These are phyloP conservation scores for Synodontis membranacea DNA, from an alignment of 2,113 vertebrate species.

Conservation along the genomic window DNA sequence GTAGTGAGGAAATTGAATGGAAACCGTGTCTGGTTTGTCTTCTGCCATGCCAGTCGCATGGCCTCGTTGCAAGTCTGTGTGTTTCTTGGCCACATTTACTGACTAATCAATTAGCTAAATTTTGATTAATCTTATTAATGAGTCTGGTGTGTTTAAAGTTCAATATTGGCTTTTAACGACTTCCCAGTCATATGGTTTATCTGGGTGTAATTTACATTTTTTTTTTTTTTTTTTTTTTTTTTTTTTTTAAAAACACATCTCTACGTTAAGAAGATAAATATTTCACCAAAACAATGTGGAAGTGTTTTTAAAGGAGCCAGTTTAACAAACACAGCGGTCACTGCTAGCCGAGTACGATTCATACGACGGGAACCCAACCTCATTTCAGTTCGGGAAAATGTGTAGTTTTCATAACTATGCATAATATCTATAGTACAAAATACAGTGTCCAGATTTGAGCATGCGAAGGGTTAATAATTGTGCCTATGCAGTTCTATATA, in stretches of 20 bases:
- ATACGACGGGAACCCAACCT: too few relatives aligned
- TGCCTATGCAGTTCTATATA: not conserved
- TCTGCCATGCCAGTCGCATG: not conserved
- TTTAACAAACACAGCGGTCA: too few relatives aligned
- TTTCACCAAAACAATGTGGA: not conserved
- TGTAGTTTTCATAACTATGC: not conserved
- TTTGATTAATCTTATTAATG: too few relatives aligned
- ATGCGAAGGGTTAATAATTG: not conserved
- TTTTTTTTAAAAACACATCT: too few relatives aligned
- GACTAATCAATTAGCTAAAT: too few relatives aligned
- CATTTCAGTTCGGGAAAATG: not conserved
- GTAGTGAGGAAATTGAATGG: not conserved
- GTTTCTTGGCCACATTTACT: not conserved
- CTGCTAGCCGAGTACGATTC: too few relatives aligned
- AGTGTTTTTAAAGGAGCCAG: not conserved
- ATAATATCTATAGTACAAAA: not conserved
- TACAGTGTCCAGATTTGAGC: not conserved
- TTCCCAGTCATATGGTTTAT: not conserved
- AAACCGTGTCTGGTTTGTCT: not conserved
- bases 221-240: too few relatives aligned
- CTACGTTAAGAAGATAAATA: too few relatives aligned
- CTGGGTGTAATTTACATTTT: not conserved
- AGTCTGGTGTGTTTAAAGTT: too few relatives aligned
- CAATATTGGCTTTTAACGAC: not conserved
- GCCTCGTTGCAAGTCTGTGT: not conserved